These are phyloP conservation scores for Perca flavescens DNA, from an alignment of 2,113 vertebrate genomes.

Conservation along the genomic window DNA sequence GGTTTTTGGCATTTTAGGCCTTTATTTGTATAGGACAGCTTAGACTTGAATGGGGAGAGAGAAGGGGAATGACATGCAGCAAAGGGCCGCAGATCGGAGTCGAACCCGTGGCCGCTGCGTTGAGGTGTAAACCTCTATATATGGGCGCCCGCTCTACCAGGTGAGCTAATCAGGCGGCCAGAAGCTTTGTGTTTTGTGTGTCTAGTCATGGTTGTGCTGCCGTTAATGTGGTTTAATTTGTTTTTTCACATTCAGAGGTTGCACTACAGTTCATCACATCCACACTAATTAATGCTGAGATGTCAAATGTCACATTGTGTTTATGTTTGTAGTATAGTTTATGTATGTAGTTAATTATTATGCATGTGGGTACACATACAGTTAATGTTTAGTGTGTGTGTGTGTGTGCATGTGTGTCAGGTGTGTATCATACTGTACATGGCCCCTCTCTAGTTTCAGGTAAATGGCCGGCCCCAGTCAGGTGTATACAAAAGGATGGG, in stretches of 20 bases:
- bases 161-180: too few species aligned
- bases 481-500: neutral
- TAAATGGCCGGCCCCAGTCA: neutral
- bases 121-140: too few species aligned
- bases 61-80: too few species aligned
- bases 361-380: neutral
- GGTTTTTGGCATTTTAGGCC: too few species aligned
- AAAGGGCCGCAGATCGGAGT: too few species aligned
- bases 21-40: too few species aligned
- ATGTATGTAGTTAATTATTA: constrained; percentile 8
- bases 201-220: neutral
- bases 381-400: neutral
- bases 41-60: too few species aligned
- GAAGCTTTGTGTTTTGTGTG: neutral
- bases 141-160: too few species aligned
- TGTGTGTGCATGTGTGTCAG: neutral
- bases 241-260: constrained; percentile 7
- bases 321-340: neutral
- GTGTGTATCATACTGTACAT: constrained; percentile 8
- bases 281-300: constrained; percentile 22
- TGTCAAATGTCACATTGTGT: constrained; percentile 20
- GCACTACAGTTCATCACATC: constrained; percentile 3
- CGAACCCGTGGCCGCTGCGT: too few species aligned
- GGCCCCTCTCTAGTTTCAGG: neutral
- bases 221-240: constrained; percentile 2